Evolutionary conservation across 1,140 invertebrate species (phyloP).

Genomic region (Brachionus koreanus): DNA sequence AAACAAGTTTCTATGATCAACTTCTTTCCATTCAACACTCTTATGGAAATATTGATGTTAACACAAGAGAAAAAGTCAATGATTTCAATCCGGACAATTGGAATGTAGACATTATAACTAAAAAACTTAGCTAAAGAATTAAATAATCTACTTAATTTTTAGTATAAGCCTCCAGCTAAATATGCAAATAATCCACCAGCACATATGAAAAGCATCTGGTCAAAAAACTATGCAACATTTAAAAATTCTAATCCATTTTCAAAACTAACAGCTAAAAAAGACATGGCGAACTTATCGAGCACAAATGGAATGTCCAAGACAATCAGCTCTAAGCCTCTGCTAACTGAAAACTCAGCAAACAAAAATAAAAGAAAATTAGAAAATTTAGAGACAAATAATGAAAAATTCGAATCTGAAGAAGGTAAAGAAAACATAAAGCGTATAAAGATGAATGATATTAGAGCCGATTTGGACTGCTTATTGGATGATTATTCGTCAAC

Average conservation of each 20-base stretch:
- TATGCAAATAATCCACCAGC: constrained; percentile 22
- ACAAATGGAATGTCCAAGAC: constrained; percentile 3
- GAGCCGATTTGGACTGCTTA: constrained; percentile 11
- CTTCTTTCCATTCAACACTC: constrained; percentile 24
- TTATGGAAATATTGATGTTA: constrained; percentile 39
- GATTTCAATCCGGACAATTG: constrained; percentile 43
- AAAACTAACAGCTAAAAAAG: neutral
- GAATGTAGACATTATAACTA: constrained; percentile 12
- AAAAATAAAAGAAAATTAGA: constrained; percentile 10
- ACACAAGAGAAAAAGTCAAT: constrained; percentile 17
- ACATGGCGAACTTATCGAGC: neutral
- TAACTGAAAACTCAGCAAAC: neutral
- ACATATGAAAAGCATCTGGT: constrained; percentile 29
- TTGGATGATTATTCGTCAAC: constrained; percentile 24
- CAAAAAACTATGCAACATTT: constrained; percentile 15
- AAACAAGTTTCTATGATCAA: constrained; percentile 11
- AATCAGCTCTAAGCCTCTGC: neutral
- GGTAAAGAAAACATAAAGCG: neutral
- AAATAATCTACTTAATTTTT: neutral
- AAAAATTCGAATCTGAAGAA: neutral
- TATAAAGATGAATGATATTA: neutral
- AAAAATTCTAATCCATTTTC: constrained; percentile 27
- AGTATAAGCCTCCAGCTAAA: constrained; percentile 40
- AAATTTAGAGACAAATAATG: neutral
- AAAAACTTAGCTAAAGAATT: neutral